Evolutionary conservation across 2,888 invertebrate genomes (phyloP).

Genomic region (Ormyrus nitidulus): DNA sequence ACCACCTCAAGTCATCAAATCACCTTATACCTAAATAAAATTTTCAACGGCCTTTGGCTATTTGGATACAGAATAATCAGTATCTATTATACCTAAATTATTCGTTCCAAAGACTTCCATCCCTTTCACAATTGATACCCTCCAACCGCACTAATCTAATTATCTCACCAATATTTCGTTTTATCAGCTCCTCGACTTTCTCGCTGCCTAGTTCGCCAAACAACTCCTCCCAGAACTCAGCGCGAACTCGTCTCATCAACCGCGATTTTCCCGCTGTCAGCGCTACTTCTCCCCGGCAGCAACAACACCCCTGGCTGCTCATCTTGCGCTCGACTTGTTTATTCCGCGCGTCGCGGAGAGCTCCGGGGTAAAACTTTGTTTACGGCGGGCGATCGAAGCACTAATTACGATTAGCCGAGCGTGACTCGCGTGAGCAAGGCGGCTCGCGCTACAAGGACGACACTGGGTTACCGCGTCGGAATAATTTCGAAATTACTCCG

Average conservation of each 20-base stretch:
- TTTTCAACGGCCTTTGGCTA: too few species aligned
- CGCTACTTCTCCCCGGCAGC: too few species aligned
- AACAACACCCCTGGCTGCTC: neutral
- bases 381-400: slow-evolving; percentile 50
- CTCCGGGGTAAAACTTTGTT: slow-evolving; percentile 48
- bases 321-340: slow-evolving; percentile 33
- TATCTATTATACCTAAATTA: too few species aligned
- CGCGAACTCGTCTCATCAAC: neutral
- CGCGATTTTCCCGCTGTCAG: neutral
- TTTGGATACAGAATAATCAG: too few species aligned
- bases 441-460: neutral
- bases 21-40: too few species aligned
- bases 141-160: neutral
- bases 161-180: too few species aligned
- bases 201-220: neutral
- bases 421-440: slow-evolving; percentile 53
- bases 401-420: slow-evolving; percentile 56
- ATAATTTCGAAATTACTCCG: slow-evolving; percentile 38
- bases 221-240: neutral
- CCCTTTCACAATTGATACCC: too few species aligned
- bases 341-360: slow-evolving; percentile 32
- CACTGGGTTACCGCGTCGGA: slow-evolving; percentile 4
- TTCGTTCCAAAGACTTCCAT: too few species aligned
- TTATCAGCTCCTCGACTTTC: neutral
- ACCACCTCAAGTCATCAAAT: too few species aligned